A percentile compares a stretch with the other conserved stretches of the same genome.
phyloP scores from a whole-genome alignment of 2,113 vertebrate species.

The Microtus oregoni region DNA sequence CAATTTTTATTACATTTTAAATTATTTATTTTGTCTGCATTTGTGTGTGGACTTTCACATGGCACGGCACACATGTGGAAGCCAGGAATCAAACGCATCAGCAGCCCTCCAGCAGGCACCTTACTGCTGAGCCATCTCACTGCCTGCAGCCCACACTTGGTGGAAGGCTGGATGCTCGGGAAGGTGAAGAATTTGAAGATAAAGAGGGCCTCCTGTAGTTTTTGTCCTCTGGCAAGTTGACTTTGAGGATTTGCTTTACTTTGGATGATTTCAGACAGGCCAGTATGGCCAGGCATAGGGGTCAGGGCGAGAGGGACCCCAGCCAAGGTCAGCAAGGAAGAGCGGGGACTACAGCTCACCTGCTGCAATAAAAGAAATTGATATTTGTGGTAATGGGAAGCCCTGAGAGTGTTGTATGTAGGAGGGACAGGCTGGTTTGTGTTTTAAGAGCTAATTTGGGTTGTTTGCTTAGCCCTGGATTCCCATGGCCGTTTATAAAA shows the following conservation, averaged over 20 bases:
- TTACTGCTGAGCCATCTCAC: not conserved
- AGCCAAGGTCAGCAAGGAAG: not conserved
- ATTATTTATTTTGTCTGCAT: not conserved
- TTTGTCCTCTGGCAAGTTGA: not conserved
- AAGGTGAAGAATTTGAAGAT: not conserved
- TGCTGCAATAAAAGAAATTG: not conserved
- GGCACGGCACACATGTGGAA: not conserved
- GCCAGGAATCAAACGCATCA: not conserved
- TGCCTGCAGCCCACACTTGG: not conserved
- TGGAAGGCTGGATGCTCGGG: not conserved
- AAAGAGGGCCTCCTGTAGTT: not conserved
- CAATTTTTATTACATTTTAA: not conserved
- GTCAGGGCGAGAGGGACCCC: rapidly evolving
- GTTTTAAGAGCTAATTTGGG: constrained; percentile 8
- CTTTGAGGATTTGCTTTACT: not conserved
- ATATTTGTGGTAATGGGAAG: not conserved
- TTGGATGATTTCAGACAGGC: not conserved
- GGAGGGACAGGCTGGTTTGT: not conserved
- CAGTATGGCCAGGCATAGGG: not conserved
- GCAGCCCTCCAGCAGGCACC: too few relatives aligned
- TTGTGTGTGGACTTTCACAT: not conserved
- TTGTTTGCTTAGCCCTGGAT: not conserved
- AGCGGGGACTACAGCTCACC: not conserved
- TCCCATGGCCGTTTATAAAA: constrained; percentile 33
- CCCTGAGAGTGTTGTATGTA: not conserved